Percentiles rank a stretch among this genome's conserved stretches.
phyloP scores from a whole-genome alignment of 1,140 invertebrate genomes.

The Drosophila bocki region DNA sequence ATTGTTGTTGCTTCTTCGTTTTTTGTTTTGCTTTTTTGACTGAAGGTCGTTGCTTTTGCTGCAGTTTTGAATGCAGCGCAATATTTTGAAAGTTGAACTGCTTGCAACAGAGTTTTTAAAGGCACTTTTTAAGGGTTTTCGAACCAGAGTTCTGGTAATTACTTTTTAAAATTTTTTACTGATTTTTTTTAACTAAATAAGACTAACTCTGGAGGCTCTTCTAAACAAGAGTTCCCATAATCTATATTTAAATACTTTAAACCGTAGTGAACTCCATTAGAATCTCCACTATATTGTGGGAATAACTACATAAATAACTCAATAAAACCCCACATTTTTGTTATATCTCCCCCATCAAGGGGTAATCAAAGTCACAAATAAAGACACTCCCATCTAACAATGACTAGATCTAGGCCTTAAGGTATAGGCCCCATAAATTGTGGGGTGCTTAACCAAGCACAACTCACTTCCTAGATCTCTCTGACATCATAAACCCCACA shows the following conservation, averaged over 20 bases:
- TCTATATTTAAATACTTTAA: neutral
- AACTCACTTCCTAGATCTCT: constrained; percentile 30
- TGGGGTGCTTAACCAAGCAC: constrained; percentile 37
- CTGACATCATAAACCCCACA: constrained; percentile 65
- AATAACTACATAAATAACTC: constrained; percentile 17
- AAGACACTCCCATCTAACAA: constrained; percentile 36
- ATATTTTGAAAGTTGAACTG: constrained; percentile 30
- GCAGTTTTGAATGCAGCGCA: constrained; percentile 35
- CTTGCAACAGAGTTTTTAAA: constrained; percentile 20
- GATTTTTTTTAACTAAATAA: too few relatives aligned
- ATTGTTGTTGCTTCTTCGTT: constrained; percentile 52
- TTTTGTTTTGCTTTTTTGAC: constrained; percentile 30
- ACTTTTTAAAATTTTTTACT: neutral
- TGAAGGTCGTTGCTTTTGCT: constrained; percentile 62
- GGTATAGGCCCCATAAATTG: constrained; percentile 26
- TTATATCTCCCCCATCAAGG: constrained; percentile 17
- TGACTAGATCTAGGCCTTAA: constrained; percentile 27
- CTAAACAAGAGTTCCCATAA: neutral
- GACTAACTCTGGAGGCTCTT: neutral
- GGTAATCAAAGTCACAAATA: constrained; percentile 27
- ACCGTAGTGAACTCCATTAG: neutral
- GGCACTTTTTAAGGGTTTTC: neutral
- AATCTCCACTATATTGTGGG: neutral
- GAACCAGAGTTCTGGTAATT: neutral
- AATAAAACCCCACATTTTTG: constrained; percentile 19